Conservation (phyloP, 2,113 vertebrate species). For the Ophiodon elongatus region DNA sequence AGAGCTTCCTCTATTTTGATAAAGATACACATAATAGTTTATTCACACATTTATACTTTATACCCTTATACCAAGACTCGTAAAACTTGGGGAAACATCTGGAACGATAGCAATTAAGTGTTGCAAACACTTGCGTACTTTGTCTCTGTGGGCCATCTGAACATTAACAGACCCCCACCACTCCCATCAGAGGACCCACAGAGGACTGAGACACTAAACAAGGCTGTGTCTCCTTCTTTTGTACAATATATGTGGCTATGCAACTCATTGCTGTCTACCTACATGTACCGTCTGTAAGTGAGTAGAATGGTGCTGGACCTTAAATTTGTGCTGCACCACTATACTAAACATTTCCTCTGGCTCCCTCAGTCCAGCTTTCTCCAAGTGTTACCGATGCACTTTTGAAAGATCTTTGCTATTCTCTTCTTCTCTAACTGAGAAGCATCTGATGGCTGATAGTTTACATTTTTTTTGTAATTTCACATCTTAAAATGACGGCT, state of each 20-base stretch:
- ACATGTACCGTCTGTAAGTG: neutral
- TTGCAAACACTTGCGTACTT: constrained; percentile 64
- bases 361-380: neutral
- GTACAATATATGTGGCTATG: neutral
- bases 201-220: constrained; percentile 17
- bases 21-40: constrained; percentile 14
- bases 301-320: neutral
- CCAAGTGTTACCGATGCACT: neutral
- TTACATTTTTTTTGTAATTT: constrained; percentile 16
- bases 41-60: constrained; percentile 38
- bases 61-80: constrained; percentile 14
- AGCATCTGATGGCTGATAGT: constrained; percentile 17
- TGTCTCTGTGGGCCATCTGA: constrained; percentile 48
- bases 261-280: neutral
- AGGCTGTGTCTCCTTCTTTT: constrained; percentile 27
- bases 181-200: constrained; percentile 52
- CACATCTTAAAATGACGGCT: constrained; percentile 5
- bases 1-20: constrained; percentile 18
- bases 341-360: neutral
- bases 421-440: constrained; percentile 2
- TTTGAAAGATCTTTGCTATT: neutral
- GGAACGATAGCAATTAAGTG: constrained; percentile 67
- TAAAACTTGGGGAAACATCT: constrained; percentile 61
- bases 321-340: neutral
- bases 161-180: constrained; percentile 60